Evolutionary conservation across 1,140 invertebrate genomes (phyloP), one percentile per base, ranked within the genome.

Genomic region (Anoplolepis gracilipes): DNA sequence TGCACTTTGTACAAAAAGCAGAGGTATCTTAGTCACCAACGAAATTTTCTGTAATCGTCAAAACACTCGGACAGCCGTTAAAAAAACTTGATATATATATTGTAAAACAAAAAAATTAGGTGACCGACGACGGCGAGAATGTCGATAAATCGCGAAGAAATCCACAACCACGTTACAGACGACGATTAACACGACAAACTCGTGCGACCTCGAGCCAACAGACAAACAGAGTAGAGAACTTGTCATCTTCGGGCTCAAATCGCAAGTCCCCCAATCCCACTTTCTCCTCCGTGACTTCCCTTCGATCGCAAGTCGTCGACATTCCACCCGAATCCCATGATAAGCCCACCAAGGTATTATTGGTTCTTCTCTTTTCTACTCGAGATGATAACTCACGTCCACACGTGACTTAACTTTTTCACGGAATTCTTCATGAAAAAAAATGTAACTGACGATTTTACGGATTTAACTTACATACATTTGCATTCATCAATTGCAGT

Each of bases 101-200:
- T 39, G 22, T 67, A 49, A 46, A 46, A 39, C 8, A 39, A 46
- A 46, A 46, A 49, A 79, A 76, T 76, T 75, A 90, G 91, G 87
- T 91, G 42, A 91, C 84, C 46, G 90, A 90, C 42, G 86, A 89
- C 33, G 85, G 62, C 69, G 90, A 89, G 57, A 70, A 33, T 49
- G 77, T 85, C 57, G 84, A 57, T 36, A 85, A 64, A 62, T 62
- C 59, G 30, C 88, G 77, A 28, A 89, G 89, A 85, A 78, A 85
- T 73, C 88, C 84, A 61, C 84, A 87, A 70, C 88, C 90, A n/a
- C 91, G 91, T 36, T 90, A 92, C 28, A 87, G 85, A 84, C 88
- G 90, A 73, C 88, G 90, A 65, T 82, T 87, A 55, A 64, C 84
- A 42, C 78, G 91, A 46, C 90, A 81, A 69, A 79, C 90, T 33